Evolutionary conservation across 2,797 vertebrate genomes (phyloP), one percentile per base, ranked within the genome.

Genomic region (Trematomus bernacchii): DNA sequence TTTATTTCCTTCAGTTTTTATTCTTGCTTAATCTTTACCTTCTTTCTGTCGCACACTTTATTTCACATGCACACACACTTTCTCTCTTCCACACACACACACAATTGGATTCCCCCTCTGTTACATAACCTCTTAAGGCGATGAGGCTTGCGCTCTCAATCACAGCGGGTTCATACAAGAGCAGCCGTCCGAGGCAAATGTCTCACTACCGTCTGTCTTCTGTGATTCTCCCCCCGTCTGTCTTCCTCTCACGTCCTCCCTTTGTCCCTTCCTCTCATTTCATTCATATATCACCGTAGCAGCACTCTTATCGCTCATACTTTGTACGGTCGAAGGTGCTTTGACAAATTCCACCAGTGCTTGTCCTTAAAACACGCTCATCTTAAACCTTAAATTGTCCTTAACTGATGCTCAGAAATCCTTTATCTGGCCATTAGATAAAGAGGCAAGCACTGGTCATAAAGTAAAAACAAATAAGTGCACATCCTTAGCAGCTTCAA

Each of bases 71-170:
- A 52, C 58, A 37, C 48, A 54, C 33, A 46, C 37, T 40, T 30
- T 40, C 16, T 27, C 37, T 70, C 43, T 50, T 30, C 46, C 51
- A 19, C 46, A 37, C 44, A 42, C 19, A 16, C 33, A 2, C 3
- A 4, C 7, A 30, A 54, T 67, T 15, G 52, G 72, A 79, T 72
- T 61, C 42, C 53, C 70, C 53, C 70, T 67, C 58, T 14, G 46
- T 79, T 73, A 66, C 51, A 46, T 79, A 76, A 77, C 58, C 52
- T 60, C 54, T 67, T 59, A 61, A 76, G 55, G 33, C 46, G 43
- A 61, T 37, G 55, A 69, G 54, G 61, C 51, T 48, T 55, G 64
- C 47, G 6, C 67, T 73, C 69, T 76, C 57, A 27, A 21, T 73
- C 40, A 19, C 2, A 15, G 47, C 1, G 18, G 47, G 47, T 51